A percentile compares a stretch with the other conserved stretches of the same genome.
Evolutionary conservation across 2,888 invertebrate genomes (phyloP).

Genomic region (Mechanitis mazaeus): DNA sequence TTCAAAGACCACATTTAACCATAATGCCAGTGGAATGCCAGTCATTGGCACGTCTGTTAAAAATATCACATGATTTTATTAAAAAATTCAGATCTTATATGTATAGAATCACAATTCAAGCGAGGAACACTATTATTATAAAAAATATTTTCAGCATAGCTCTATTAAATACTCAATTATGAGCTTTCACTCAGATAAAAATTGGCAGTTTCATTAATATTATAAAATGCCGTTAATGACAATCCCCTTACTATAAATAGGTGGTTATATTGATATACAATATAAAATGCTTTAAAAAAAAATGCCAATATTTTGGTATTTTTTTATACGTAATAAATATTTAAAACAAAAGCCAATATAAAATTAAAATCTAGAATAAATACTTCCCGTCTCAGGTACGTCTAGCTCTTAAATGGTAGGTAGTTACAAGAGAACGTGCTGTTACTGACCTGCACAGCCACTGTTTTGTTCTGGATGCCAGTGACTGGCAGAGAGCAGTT

Average conservation of each 20-base stretch:
- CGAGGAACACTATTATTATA: constrained; percentile 3
- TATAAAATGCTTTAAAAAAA: constrained; percentile 1
- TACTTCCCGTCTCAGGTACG: background rate
- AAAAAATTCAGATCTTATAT: background rate
- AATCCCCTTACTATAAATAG: background rate
- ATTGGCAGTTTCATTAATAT: background rate
- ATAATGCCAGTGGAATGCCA: constrained; percentile 7
- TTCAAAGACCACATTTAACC: background rate
- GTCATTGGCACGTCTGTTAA: constrained; percentile 7
- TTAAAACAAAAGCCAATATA: background rate
- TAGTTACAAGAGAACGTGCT: constrained; percentile 47
- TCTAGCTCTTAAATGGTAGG: constrained; percentile 33
- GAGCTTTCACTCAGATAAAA: background rate
- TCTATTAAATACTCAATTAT: background rate
- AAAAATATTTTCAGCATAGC: background rate
- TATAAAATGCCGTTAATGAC: background rate
- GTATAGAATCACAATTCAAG: constrained; percentile 1
- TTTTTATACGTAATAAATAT: background rate
- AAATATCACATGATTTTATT: constrained; percentile 6
- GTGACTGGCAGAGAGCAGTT: constrained; percentile 40
- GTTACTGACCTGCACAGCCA: constrained; percentile 32
- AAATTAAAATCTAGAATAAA: constrained; percentile 1
- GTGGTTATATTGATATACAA: background rate
- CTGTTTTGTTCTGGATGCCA: constrained; percentile 20
- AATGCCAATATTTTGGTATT: background rate